These are phyloP conservation scores for Eulemur albifrons DNA, from an alignment of 2,797 vertebrate genomes.

Conservation along the genomic window DNA sequence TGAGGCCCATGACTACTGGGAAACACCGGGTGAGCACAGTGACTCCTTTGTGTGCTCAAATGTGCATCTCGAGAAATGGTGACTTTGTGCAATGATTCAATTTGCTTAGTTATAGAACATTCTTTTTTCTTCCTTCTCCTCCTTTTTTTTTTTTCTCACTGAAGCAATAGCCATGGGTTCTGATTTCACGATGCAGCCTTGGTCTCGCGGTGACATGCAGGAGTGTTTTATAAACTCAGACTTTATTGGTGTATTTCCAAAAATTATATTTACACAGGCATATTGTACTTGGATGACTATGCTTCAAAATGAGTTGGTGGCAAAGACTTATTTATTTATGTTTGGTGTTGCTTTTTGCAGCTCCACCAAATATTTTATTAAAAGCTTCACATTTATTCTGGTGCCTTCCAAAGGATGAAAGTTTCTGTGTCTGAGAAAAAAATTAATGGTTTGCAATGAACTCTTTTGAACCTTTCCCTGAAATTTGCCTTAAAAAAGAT, in stretches of 20 bases:
- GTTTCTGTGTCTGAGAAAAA: slow-evolving; percentile 12
- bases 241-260: neutral
- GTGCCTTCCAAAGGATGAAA: neutral
- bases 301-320: neutral
- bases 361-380: slow-evolving; percentile 30
- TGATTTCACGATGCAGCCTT: neutral
- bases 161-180: neutral
- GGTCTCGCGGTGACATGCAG: neutral
- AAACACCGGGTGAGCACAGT: neutral
- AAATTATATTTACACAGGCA: neutral
- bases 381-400: slow-evolving; percentile 44
- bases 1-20: neutral
- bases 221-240: neutral
- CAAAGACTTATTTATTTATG: slow-evolving; percentile 22
- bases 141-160: neutral
- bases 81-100: neutral
- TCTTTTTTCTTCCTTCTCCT: neutral
- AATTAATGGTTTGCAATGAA: neutral
- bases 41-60: neutral
- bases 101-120: neutral
- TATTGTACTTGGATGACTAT: neutral
- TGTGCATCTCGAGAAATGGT: neutral
- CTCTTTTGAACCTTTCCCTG: neutral
- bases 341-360: slow-evolving; percentile 40
- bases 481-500: slow-evolving; percentile 44